Conservation (phyloP, 92 coral and sea anemone species). For the Phymanthus crucifer region DNA sequence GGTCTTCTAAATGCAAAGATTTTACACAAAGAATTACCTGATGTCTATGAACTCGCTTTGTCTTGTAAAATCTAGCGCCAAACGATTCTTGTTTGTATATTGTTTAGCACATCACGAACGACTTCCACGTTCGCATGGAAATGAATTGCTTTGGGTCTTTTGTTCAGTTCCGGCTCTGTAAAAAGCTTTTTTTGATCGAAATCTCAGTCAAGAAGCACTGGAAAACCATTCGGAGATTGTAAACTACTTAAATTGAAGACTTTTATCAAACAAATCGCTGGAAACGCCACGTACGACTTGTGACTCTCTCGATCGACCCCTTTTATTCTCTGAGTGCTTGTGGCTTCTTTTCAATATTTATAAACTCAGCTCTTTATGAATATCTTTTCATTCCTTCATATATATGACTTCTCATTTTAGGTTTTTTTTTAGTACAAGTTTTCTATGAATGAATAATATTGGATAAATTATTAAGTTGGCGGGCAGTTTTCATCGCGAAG, state of each 20-base stretch:
- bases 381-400: background rate
- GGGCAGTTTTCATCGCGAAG: background rate
- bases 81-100: background rate
- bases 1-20: background rate
- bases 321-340: background rate
- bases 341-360: background rate
- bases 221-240: background rate
- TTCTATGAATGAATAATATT: background rate
- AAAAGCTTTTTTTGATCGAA: background rate
- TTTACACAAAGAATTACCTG: background rate
- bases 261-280: background rate
- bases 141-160: background rate
- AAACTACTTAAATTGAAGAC: background rate
- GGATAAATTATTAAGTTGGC: background rate
- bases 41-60: background rate
- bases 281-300: background rate
- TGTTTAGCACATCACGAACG: background rate
- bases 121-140: background rate
- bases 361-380: background rate
- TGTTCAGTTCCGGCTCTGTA: background rate
- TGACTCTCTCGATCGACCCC: background rate
- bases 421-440: background rate
- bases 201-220: conserved; percentile 4
- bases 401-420: background rate
- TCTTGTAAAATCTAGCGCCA: background rate